phyloP scores from a whole-genome alignment of 2,888 invertebrate genomes.

The Agrochola circellaris region DNA sequence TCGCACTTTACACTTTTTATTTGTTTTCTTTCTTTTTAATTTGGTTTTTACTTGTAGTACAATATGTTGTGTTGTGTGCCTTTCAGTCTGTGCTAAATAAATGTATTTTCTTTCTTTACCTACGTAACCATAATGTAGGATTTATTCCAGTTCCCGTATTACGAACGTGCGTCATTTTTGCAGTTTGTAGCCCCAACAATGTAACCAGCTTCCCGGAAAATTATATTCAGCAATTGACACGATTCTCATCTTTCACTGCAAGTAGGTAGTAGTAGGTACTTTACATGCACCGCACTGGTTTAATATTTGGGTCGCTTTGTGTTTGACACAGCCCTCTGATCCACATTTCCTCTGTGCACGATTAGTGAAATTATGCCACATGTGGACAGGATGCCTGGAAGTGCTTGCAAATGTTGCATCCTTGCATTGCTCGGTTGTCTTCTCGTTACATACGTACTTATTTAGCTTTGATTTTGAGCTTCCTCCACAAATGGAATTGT shows the following conservation, averaged over 20 bases:
- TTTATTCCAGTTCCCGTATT: slow-evolving; percentile 34
- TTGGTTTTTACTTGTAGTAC: no score
- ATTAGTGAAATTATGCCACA: slow-evolving; percentile 64
- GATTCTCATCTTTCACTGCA: slow-evolving; percentile 80
- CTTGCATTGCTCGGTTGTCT: slow-evolving; percentile 17
- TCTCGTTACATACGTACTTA: not conserved
- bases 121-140: slow-evolving; percentile 17
- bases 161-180: slow-evolving; percentile 40
- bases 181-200: slow-evolving; percentile 55
- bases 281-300: slow-evolving; percentile 66
- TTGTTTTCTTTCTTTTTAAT: no score
- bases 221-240: slow-evolving; percentile 77
- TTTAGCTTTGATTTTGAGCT: slow-evolving; percentile 11
- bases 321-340: slow-evolving; percentile 74
- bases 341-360: slow-evolving; percentile 73
- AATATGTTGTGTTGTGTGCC: no score
- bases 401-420: slow-evolving; percentile 57
- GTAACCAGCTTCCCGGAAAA: slow-evolving; percentile 79
- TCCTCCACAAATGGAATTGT: not conserved
- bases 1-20: no score
- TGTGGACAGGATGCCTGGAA: slow-evolving; percentile 60
- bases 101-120: no score
- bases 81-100: no score
- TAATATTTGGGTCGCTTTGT: slow-evolving; percentile 79
- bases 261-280: slow-evolving; percentile 31